Base-by-base conservation (phyloP, 2,113 vertebrate genomes). In the Ctenomys sociabilis region DNA sequence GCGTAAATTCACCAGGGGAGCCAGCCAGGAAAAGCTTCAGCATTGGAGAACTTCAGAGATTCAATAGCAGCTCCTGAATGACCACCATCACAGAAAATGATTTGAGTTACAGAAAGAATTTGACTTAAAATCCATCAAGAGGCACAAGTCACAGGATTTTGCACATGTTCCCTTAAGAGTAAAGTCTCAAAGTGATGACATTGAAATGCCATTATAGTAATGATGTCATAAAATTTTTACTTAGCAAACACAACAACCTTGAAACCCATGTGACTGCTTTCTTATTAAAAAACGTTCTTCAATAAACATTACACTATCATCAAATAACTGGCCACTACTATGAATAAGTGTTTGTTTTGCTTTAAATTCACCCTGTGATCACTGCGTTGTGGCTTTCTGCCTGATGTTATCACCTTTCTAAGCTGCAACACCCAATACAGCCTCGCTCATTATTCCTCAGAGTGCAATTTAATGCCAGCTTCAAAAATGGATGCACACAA, bases 401-500 rank as follows among this genome's bases (percentile, higher is more conserved):
- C 35, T 78, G 61, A 95, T 63, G 10, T 17, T 5, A 0, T 8
- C 63, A 40, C 35, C 89, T 96, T 66, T 35, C 86, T 82, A 43
- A 84, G 13, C 0, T 57, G 80, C 63, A 90, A 30, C 59, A 90
- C 80, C 90, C 84, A 95, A 22, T 40, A n/a, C n/a, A 73, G 59
- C 57, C 49, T 90, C 73, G 40, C 92, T 97, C 77, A 94, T 97
- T 94, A 97, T 73, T 82, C 73, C 35, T 91, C 32, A 8, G 17
- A 85, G 12, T 35, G 19, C 88, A 77, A 77, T 88, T 97, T 96
- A 86, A 92, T 5, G 3, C 49, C 0, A 35, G 68, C 52, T 81
- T 63, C 37, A 68, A 93, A 96, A 97, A 88, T 24, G 88, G 70
- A 24, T 88, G 22, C 14, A 30, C 35, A 19, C 8, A 40, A 66